A percentile compares a stretch with the other conserved stretches of the same genome.
These are phyloP conservation scores for Aporophyla nigra DNA, from an alignment of 2,888 invertebrate genomes.

Conservation along the genomic window DNA sequence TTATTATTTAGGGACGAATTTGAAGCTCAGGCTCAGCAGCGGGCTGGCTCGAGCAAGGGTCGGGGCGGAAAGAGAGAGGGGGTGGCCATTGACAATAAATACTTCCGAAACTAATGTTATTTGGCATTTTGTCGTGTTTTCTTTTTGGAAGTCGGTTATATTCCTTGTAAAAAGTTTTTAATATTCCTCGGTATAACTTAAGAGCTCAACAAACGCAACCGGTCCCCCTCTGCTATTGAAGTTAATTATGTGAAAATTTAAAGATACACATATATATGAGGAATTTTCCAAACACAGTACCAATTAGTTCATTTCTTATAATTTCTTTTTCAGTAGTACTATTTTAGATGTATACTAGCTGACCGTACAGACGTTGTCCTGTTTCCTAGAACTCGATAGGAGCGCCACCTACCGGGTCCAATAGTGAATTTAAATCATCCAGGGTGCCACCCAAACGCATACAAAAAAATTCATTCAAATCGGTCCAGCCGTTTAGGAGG, in stretches of 20 bases:
- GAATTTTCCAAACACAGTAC: background rate
- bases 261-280: background rate
- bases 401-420: too few relatives aligned
- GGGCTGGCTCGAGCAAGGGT: too few relatives aligned
- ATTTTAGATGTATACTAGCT: background rate
- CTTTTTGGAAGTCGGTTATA: background rate
- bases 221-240: constrained; percentile 26
- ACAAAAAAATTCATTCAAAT: too few relatives aligned
- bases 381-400: too few relatives aligned
- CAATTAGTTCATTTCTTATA: background rate
- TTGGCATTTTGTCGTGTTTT: background rate
- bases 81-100: too few relatives aligned
- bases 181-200: constrained; percentile 36
- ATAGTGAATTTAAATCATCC: too few relatives aligned
- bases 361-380: too few relatives aligned
- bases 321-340: background rate
- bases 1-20: too few relatives aligned
- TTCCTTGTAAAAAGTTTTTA: background rate
- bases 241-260: constrained; percentile 16
- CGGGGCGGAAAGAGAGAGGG: background rate
- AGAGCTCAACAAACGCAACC: constrained; percentile 51
- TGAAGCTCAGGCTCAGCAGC: too few relatives aligned
- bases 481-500: too few relatives aligned
- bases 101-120: background rate
- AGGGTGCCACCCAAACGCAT: too few relatives aligned